A percentile compares a stretch with the other conserved stretches of the same genome.
phyloP scores from a whole-genome alignment of 2,888 invertebrate species.

The Phaedon cochleariae region DNA sequence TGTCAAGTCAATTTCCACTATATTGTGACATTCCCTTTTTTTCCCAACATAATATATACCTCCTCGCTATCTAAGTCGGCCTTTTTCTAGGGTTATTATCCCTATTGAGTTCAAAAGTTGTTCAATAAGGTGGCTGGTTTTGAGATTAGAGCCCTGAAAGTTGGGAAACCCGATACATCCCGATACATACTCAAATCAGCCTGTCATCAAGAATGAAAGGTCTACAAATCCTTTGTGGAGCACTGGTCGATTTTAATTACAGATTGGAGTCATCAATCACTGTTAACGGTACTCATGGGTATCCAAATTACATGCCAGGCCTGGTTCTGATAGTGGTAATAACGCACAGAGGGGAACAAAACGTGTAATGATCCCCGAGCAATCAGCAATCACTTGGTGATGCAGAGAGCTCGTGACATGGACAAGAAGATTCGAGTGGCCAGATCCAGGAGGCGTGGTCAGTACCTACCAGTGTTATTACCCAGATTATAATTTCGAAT shows the following conservation, averaged over 20 bases:
- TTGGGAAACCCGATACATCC: too few relatives aligned
- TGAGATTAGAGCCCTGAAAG: too few relatives aligned
- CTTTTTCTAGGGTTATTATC: too few relatives aligned
- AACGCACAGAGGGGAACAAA: not conserved
- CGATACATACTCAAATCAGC: too few relatives aligned
- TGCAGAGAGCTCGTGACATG: not conserved
- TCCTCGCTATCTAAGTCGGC: too few relatives aligned
- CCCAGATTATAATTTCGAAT: constrained; percentile 57
- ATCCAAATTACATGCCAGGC: not conserved
- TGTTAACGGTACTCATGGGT: not conserved
- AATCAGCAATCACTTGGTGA: not conserved
- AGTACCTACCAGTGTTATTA: constrained; percentile 53
- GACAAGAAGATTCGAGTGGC: constrained; percentile 1
- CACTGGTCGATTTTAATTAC: not conserved
- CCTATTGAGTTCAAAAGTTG: too few relatives aligned
- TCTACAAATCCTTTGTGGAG: not conserved
- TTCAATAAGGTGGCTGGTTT: too few relatives aligned
- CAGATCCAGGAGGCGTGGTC: constrained; percentile 50
- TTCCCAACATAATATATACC: too few relatives aligned
- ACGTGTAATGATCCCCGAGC: not conserved
- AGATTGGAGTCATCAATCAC: not conserved
- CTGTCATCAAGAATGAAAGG: too few relatives aligned
- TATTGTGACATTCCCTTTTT: too few relatives aligned
- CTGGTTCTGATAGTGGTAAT: not conserved
- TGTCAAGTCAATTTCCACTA: too few relatives aligned